Base-by-base conservation (phyloP, 2,797 vertebrate species). In the Tragelaphus eurycerus region DNA sequence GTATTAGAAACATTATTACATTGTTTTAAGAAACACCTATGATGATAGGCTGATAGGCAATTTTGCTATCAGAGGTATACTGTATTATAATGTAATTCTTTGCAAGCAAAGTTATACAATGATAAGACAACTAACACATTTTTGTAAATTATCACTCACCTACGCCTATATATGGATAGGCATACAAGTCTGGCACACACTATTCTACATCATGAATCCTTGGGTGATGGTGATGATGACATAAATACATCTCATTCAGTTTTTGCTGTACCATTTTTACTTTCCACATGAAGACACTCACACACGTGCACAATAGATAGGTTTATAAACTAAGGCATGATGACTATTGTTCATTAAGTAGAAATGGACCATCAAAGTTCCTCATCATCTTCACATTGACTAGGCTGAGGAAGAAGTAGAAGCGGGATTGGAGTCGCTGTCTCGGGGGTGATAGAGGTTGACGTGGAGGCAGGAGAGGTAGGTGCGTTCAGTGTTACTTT, bases 401-500 rank as follows among this genome's bases (percentile, higher is more conserved):
- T 54, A 46, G 23, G 17, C 78, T 43, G n/a, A 83, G 15, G 16
- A 54, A 5, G 48, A 79, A 6, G 76, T 11, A 46, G n/a, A 60
- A 34, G 46, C 31, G 19, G 15, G 6, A 1, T n/a, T 54, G 27
- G 71, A 79, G 48, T n/a, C 3, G 0, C 27, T 31, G 55, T 62
- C 9, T 64, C 1, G 1, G 79, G 4, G 79, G 79, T 54, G 31
- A 8, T 0, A 8, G 48, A 82, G 29, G 16, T 19, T 5, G 46
- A 31, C 1, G 27, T 17, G 46, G 78, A n/a, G 29, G 78, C 31
- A 34, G 19, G 31, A 21, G 78, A 34, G 50, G 79, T 21, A 54
- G 79, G 50, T 1, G 2, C 0, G 4, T 1, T 34, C 50, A 2
- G 12, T 34, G 19, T 54, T 54, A 23, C 31, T 34, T 15, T 82